A percentile compares a stretch with the other conserved stretches of the same genome.
Evolutionary conservation across 1,140 invertebrate species (phyloP).

Genomic region (Trachymyrmex cornetzi): DNA sequence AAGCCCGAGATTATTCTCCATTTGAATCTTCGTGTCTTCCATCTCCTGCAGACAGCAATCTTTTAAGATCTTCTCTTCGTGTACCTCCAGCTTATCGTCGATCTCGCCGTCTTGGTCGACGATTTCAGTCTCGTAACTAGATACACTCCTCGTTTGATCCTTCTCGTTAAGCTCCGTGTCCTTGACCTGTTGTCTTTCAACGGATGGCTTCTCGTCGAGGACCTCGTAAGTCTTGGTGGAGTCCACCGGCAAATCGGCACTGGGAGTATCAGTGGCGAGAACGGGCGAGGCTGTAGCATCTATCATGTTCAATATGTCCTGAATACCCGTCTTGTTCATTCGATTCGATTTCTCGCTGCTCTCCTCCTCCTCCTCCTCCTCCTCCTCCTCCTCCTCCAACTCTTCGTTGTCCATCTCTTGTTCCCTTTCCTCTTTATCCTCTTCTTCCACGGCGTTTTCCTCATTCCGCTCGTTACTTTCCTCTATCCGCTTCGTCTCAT

Average conservation of each 20-base stretch:
- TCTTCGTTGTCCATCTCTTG: conserved; percentile 56
- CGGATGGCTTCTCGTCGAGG: conserved; percentile 38
- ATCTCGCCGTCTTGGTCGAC: neutral
- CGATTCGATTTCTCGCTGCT: conserved; percentile 69
- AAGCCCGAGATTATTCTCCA: neutral
- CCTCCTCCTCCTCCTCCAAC: conserved; percentile 46
- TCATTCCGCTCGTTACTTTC: conserved; percentile 22
- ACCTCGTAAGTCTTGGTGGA: conserved; percentile 74
- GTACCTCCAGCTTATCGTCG: conserved; percentile 62
- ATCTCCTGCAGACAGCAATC: neutral
- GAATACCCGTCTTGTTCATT: conserved; percentile 77
- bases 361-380: conserved; percentile 69
- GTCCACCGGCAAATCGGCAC: conserved; percentile 74
- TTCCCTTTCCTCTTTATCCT: conserved; percentile 55
- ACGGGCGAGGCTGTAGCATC: conserved; percentile 79
- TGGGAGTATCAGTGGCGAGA: conserved; percentile 76
- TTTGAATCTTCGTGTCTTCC: neutral
- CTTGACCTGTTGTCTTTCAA: conserved; percentile 34
- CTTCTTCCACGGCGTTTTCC: conserved; percentile 68
- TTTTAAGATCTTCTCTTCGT: conserved; percentile 59
- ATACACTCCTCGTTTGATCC: neutral
- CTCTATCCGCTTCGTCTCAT: conserved; percentile 24
- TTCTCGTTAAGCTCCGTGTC: neutral
- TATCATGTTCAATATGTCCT: conserved; percentile 83
- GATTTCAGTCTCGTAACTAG: conserved; percentile 23